phyloP scores from a whole-genome alignment of 2,888 invertebrate genomes.

The Esperia sulphurella region DNA sequence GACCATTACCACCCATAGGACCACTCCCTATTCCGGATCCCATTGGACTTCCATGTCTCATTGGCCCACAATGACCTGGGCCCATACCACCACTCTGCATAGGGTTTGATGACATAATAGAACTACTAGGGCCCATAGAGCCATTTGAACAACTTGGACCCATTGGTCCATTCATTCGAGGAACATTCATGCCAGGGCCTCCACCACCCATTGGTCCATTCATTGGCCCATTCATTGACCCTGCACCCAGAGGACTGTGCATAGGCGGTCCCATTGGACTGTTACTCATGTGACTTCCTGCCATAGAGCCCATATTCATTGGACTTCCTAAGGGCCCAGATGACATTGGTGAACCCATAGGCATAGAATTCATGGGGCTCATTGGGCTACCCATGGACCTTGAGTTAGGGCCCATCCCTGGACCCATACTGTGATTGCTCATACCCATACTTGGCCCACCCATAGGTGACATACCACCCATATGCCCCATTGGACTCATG shows the following conservation, averaged over 20 bases:
- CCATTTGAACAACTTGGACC: slow-evolving; percentile 78
- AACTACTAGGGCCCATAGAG: slow-evolving; percentile 75
- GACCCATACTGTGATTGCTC: slow-evolving; percentile 81
- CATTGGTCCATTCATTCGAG: slow-evolving; percentile 78
- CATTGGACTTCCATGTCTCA: slow-evolving; percentile 78
- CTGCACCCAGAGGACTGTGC: slow-evolving; percentile 83
- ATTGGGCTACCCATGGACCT: slow-evolving; percentile 86
- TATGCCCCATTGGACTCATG: slow-evolving; percentile 84
- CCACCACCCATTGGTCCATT: slow-evolving; percentile 81
- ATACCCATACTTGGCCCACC: slow-evolving; percentile 84
- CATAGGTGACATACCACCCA: slow-evolving; percentile 85
- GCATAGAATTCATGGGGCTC: slow-evolving; percentile 86
- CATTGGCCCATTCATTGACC: slow-evolving; percentile 77
- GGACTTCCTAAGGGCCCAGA: slow-evolving; percentile 86
- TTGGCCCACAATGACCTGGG: slow-evolving; percentile 74
- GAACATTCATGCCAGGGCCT: slow-evolving; percentile 78
- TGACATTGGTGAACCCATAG: slow-evolving; percentile 85
- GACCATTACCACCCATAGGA: slow-evolving; percentile 76
- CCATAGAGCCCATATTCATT: slow-evolving; percentile 83
- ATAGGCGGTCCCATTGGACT: slow-evolving; percentile 88
- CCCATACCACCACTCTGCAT: slow-evolving; percentile 75
- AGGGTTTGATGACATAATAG: slow-evolving; percentile 77
- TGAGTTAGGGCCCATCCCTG: slow-evolving; percentile 76
- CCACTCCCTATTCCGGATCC: slow-evolving; percentile 78
- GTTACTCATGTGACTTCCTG: slow-evolving; percentile 81